These are phyloP conservation scores for Drosophila nannoptera DNA, from an alignment of 1,140 invertebrate genomes.

Conservation along the genomic window DNA sequence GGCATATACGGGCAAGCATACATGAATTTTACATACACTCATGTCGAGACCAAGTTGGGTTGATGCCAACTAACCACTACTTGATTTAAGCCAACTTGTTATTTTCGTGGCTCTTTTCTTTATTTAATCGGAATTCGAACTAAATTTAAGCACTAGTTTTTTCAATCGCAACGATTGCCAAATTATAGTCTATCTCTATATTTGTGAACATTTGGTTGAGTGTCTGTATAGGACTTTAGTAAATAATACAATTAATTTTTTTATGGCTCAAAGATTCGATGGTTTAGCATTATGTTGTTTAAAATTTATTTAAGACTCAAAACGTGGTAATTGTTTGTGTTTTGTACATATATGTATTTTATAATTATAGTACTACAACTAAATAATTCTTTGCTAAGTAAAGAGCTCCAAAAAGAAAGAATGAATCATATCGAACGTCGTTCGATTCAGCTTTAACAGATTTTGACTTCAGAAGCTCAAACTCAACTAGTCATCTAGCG, in stretches of 20 bases:
- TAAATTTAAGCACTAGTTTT: slow-evolving; percentile 11
- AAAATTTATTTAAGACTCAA: slow-evolving; percentile 6
- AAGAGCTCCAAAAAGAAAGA: slow-evolving; percentile 9
- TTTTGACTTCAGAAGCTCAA: not conserved
- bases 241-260: slow-evolving; percentile 16
- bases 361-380: slow-evolving; percentile 22
- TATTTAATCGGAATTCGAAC: not conserved
- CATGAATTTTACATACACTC: not conserved
- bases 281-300: slow-evolving; percentile 18
- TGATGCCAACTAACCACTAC: not conserved
- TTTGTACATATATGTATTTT: slow-evolving; percentile 46
- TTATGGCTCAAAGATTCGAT: slow-evolving; percentile 29
- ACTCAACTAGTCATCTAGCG: no score
- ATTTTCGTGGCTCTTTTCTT: not conserved
- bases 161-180: not conserved
- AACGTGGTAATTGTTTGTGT: slow-evolving; percentile 17
- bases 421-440: not conserved
- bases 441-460: not conserved
- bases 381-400: slow-evolving; percentile 29
- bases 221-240: slow-evolving; percentile 6
- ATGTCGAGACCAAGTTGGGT: not conserved
- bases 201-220: not conserved
- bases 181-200: not conserved
- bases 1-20: not conserved
- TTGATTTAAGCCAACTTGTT: slow-evolving; percentile 1